Base-by-base conservation (phyloP, 2,888 invertebrate species). In the Keiferia lycopersicella region DNA sequence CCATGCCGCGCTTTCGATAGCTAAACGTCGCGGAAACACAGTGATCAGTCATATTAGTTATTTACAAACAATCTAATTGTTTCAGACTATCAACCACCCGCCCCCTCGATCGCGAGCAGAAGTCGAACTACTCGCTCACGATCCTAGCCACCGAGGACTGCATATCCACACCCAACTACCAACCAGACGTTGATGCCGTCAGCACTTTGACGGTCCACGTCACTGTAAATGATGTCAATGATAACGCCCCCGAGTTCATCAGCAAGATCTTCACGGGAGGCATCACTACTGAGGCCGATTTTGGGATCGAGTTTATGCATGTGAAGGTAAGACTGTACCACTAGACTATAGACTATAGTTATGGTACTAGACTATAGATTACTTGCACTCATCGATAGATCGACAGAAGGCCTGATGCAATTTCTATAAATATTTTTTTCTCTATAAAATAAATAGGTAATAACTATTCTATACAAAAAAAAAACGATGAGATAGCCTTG, bases 201-300 rank as follows among this genome's bases (percentile, higher is more conserved):
- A 96, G 96, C 14, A 86, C 95, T 1, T 86, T 97, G 0, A 93
- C 93, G 75, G 94, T 97, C 0, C 82, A 93, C 11, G 89, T 98
- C 0, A 92, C 92, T 64, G 95, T 99, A 0, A 86, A 93, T 53
- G 99, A 99, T 77, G 93, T 97, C 1, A 98, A 99, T 78, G 99
- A 99, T 77, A 98, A 98, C 83, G 93, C 96, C 0, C 98, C 99
- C 0, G 93, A 92, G 75, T 98, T 98, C 79, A 87, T 93, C 2
- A 95, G 94, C 66, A 93, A 94, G 69, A 94, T 97, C 67, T 98
- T 98, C 79, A 98, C 98, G 0, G 98, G 98, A 0, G 98, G 98
- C 0, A 96, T 99, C 0, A 98, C 98, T 14, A 98, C 98, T 0
- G 97, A 96, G 69, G 97, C 97, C 0, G 96, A 97, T 81, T 98